A percentile compares a stretch with the other conserved stretches of the same genome.
phyloP scores from a whole-genome alignment of 1,140 invertebrate species.

The Drosophila suzukii region DNA sequence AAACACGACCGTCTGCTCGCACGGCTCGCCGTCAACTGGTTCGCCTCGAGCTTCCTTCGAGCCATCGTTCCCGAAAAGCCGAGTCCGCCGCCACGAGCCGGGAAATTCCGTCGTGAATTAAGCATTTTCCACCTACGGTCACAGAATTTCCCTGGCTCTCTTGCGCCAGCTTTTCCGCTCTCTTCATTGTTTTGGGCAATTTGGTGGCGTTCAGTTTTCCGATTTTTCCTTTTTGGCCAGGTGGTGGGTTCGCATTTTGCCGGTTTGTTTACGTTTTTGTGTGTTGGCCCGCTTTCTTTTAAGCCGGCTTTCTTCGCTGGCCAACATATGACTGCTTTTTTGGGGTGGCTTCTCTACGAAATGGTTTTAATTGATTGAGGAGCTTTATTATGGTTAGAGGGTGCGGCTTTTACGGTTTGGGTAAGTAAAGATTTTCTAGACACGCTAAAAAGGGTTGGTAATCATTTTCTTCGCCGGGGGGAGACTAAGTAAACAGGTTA shows the following conservation, averaged over 20 bases:
- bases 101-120: conserved; percentile 27
- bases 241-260: conserved; percentile 66
- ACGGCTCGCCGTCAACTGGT: conserved; percentile 82
- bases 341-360: conserved; percentile 27
- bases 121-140: conserved; percentile 33
- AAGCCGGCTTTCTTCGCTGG: conserved; percentile 60
- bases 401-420: conserved; percentile 23
- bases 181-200: conserved; percentile 21
- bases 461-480: neutral
- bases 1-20: conserved; percentile 82
- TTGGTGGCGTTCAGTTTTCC: conserved; percentile 57
- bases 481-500: neutral
- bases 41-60: conserved; percentile 71
- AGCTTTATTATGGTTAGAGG: conserved; percentile 6
- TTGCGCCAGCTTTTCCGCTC: conserved; percentile 6
- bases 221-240: conserved; percentile 23
- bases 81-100: conserved; percentile 6
- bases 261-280: conserved; percentile 82
- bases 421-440: conserved; percentile 2
- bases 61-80: conserved; percentile 33
- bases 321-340: conserved; percentile 53
- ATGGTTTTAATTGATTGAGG: conserved; percentile 39
- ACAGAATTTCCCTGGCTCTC: conserved; percentile 42
- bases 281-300: conserved; percentile 46
- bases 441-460: conserved; percentile 23